Evolutionary conservation across 1,140 invertebrate genomes (phyloP).

Genomic region (Eufriesea mexicana): DNA sequence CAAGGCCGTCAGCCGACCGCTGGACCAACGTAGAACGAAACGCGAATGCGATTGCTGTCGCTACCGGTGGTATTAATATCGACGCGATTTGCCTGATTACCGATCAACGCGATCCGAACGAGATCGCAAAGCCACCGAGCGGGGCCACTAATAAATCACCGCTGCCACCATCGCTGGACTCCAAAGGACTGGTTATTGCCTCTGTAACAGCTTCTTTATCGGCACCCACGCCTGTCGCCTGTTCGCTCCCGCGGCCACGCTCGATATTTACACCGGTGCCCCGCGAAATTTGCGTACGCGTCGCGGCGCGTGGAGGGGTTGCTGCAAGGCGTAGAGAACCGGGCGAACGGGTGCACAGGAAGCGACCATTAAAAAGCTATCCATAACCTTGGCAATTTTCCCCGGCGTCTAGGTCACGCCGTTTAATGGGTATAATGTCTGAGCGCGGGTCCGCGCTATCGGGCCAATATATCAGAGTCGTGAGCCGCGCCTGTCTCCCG

Average conservation of each 20-base stretch:
- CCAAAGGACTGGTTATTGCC: constrained; percentile 17
- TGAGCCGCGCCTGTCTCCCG: constrained; percentile 34
- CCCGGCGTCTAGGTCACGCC: constrained; percentile 58
- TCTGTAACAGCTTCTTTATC: constrained; percentile 39
- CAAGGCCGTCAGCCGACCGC: not conserved
- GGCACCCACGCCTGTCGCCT: not conserved
- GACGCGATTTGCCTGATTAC: not conserved
- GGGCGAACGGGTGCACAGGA: not conserved
- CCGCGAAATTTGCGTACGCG: not conserved
- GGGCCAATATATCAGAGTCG: constrained; percentile 67
- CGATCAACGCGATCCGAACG: constrained; percentile 14
- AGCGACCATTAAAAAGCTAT: constrained; percentile 44
- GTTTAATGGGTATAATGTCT: constrained; percentile 74
- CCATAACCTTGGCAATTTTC: constrained; percentile 34
- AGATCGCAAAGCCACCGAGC: constrained; percentile 22
- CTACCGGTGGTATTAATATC: constrained; percentile 34
- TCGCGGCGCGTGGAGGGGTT: too few species aligned
- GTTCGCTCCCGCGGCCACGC: not conserved
- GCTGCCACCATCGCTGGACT: constrained; percentile 4
- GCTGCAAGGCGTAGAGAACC: too few species aligned
- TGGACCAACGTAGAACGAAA: constrained; percentile 12
- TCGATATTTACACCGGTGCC: not conserved
- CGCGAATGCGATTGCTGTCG: constrained; percentile 15
- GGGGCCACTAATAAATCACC: constrained; percentile 35
- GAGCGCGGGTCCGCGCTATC: constrained; percentile 70